phyloP scores from a whole-genome alignment of 2,888 invertebrate species.

The Melanophora roralis region DNA sequence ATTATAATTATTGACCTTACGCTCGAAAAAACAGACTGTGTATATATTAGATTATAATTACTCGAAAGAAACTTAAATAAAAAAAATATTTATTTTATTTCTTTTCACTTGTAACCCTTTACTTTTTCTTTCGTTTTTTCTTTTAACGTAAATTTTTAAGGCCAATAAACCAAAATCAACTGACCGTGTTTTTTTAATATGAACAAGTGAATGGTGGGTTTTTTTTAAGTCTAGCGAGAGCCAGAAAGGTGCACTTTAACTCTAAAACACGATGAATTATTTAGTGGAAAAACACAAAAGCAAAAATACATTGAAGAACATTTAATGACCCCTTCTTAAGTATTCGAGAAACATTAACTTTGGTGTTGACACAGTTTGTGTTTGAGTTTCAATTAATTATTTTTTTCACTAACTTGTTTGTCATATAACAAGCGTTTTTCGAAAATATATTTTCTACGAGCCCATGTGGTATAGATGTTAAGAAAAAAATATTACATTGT shows the following conservation, averaged over 20 bases:
- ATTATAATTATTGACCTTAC: no score
- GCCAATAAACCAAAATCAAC: slow-evolving; percentile 41
- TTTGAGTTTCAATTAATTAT: slow-evolving; percentile 22
- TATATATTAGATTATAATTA: no score
- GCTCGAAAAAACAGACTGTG: no score
- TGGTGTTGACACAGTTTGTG: slow-evolving; percentile 59
- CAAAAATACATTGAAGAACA: not conserved
- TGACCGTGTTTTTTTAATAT: slow-evolving; percentile 27
- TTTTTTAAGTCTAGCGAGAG: not conserved
- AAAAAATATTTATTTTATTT: slow-evolving; percentile 31
- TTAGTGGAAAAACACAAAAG: not conserved
- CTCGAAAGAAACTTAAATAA: no score
- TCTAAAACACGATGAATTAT: not conserved
- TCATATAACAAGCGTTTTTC: slow-evolving; percentile 16
- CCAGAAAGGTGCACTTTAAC: slow-evolving; percentile 16
- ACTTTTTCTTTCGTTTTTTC: not conserved
- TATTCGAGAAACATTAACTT: slow-evolving; percentile 60
- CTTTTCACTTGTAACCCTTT: not conserved
- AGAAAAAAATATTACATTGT: slow-evolving; percentile 21
- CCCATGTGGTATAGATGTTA: slow-evolving; percentile 3
- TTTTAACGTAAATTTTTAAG: slow-evolving; percentile 41
- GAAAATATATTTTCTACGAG: not conserved
- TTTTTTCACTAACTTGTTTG: not conserved
- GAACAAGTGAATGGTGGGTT: not conserved
- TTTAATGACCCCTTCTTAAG: slow-evolving; percentile 45